Conservation (phyloP, 2,113 vertebrate species). For the Nipponia nippon region DNA sequence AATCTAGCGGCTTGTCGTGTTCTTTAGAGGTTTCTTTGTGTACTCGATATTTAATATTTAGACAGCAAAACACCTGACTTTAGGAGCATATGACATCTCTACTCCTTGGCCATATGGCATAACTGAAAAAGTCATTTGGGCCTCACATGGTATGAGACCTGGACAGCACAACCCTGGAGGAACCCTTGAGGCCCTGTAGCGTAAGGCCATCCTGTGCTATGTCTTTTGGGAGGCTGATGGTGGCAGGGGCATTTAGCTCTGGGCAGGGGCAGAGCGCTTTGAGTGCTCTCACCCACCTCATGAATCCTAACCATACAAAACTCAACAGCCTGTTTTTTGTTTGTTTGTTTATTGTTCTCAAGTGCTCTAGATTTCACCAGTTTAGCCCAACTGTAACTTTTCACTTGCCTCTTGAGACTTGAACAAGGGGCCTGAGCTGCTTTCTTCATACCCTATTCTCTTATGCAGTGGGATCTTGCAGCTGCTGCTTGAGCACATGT, state of each 20-base stretch:
- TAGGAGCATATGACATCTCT: background rate
- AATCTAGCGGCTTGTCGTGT: background rate
- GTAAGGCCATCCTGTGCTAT: background rate
- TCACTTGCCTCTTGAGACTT: background rate
- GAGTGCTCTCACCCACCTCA: background rate
- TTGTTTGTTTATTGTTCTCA: constrained; percentile 34
- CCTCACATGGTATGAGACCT: background rate
- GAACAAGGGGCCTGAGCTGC: background rate
- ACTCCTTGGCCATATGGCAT: background rate
- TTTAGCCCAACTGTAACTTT: background rate
- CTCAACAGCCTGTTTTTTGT: background rate
- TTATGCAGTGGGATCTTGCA: background rate
- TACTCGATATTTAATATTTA: background rate
- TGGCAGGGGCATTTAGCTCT: background rate
- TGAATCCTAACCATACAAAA: background rate
- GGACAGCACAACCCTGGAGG: background rate
- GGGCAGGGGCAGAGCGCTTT: background rate
- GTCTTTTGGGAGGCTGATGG: background rate
- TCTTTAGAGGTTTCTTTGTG: background rate
- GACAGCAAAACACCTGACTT: background rate
- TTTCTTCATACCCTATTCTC: background rate
- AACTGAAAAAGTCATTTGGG: background rate
- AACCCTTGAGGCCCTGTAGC: background rate
- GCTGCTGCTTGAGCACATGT: constrained; percentile 11
- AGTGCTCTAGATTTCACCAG: constrained; percentile 9